These are phyloP conservation scores for Microplitis deprimator DNA, from an alignment of 2,888 invertebrate species.

Conservation along the genomic window DNA sequence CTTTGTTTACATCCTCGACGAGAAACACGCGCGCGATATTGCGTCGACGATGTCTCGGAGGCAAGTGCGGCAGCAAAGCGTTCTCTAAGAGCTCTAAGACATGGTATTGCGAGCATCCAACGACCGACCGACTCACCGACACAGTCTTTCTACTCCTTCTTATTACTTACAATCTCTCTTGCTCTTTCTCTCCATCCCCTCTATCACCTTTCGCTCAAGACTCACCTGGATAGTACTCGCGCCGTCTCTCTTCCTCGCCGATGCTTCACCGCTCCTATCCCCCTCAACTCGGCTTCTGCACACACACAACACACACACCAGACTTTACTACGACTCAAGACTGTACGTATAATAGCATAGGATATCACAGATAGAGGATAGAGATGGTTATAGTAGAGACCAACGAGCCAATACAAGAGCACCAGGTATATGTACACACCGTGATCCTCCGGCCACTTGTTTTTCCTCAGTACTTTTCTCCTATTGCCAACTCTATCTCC, in stretches of 20 bases:
- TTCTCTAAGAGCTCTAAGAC: conserved; percentile 37
- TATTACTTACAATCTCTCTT: conserved; percentile 21
- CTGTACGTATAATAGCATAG: too few relatives aligned
- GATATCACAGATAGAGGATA: too few relatives aligned
- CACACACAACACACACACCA: background rate
- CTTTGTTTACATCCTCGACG: conserved; percentile 43
- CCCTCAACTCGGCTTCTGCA: conserved; percentile 39
- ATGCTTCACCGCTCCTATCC: conserved; percentile 19
- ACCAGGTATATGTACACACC: too few relatives aligned
- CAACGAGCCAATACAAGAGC: too few relatives aligned
- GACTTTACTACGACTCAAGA: background rate
- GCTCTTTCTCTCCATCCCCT: conserved; percentile 29
- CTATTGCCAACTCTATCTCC: too few relatives aligned
- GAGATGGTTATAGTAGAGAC: too few relatives aligned
- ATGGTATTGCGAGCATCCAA: conserved; percentile 37
- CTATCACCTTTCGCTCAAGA: conserved; percentile 2
- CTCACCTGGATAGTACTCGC: background rate
- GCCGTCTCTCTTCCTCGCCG: conserved; percentile 8
- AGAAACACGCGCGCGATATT: conserved; percentile 36
- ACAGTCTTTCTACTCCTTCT: conserved; percentile 18
- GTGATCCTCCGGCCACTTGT: too few relatives aligned
- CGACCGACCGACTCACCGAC: conserved; percentile 22
- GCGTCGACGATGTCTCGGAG: conserved; percentile 54
- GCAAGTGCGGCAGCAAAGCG: conserved; percentile 54
- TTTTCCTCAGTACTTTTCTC: too few relatives aligned